A percentile compares a stretch with the other conserved stretches of the same genome.
Conservation (phyloP, 2,113 vertebrate genomes). For the Ictidomys tridecemlineatus region DNA sequence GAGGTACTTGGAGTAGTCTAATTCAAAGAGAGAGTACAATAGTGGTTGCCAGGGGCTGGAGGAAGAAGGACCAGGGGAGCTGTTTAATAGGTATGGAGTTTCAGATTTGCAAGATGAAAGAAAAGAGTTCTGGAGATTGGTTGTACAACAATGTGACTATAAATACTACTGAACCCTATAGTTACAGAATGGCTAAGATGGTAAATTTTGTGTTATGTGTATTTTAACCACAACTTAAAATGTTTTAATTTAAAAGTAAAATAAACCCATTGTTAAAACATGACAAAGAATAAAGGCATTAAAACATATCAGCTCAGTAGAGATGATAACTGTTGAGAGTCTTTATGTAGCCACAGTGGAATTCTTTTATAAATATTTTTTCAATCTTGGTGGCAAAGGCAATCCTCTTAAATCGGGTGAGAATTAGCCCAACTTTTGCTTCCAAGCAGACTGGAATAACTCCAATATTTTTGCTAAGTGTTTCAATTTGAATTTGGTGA, state of each 20-base stretch:
- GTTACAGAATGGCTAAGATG: background rate
- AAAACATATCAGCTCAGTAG: background rate
- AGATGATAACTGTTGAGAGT: background rate
- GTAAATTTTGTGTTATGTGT: background rate
- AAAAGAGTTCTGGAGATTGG: too few species aligned
- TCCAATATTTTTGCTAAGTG: background rate
- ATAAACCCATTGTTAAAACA: background rate
- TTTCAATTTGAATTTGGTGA: background rate
- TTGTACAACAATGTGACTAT: too few species aligned
- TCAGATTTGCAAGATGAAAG: background rate
- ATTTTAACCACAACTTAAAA: background rate
- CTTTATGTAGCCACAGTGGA: background rate
- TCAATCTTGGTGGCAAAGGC: background rate
- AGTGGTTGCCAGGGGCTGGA: background rate
- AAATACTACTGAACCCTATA: background rate
- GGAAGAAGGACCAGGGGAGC: fast-evolving
- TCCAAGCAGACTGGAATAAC: background rate
- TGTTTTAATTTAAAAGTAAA: background rate
- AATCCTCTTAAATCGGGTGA: background rate
- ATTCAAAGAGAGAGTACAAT: background rate
- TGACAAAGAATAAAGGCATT: background rate
- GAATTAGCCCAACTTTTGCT: background rate
- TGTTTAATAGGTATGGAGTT: background rate
- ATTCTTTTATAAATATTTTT: background rate
- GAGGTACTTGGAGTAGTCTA: background rate